phyloP scores from a whole-genome alignment of 2,113 vertebrate genomes.

The Propithecus coquereli region DNA sequence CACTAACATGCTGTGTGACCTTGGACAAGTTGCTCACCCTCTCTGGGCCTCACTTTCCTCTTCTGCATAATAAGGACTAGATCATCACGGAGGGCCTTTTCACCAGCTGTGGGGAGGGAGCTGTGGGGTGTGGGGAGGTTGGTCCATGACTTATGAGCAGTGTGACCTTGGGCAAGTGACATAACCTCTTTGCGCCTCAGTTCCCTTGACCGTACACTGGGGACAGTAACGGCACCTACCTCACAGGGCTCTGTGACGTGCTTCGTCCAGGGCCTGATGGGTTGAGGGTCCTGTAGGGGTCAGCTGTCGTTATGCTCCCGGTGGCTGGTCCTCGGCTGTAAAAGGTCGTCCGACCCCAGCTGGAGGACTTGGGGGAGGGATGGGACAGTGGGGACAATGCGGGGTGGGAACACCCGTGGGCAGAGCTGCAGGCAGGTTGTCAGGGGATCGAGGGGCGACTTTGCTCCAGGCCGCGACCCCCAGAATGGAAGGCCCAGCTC shows the following conservation, averaged over 20 bases:
- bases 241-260: neutral
- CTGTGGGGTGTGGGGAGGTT: too few species aligned
- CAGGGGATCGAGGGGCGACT: neutral
- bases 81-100: neutral
- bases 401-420: too few species aligned
- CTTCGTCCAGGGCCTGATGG: neutral
- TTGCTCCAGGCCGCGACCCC: neutral
- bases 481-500: neutral
- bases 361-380: too few species aligned
- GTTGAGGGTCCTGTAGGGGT: neutral
- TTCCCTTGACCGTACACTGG: neutral
- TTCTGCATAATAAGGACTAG: neutral
- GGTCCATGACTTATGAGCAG: rapidly evolving
- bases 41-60: neutral
- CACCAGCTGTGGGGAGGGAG: neutral
- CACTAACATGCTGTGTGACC: neutral
- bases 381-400: neutral
- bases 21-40: neutral
- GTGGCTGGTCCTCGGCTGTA: neutral
- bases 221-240: neutral
- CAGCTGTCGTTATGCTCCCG: rapidly evolving
- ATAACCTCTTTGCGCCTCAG: neutral
- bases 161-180: neutral
- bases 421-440: neutral
- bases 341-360: neutral